A percentile compares a stretch with the other conserved stretches of the same genome.
Evolutionary conservation across 37 sponge, comb jelly and placozoan species (phyloP).

Genomic region (Hormiphora californensis): DNA sequence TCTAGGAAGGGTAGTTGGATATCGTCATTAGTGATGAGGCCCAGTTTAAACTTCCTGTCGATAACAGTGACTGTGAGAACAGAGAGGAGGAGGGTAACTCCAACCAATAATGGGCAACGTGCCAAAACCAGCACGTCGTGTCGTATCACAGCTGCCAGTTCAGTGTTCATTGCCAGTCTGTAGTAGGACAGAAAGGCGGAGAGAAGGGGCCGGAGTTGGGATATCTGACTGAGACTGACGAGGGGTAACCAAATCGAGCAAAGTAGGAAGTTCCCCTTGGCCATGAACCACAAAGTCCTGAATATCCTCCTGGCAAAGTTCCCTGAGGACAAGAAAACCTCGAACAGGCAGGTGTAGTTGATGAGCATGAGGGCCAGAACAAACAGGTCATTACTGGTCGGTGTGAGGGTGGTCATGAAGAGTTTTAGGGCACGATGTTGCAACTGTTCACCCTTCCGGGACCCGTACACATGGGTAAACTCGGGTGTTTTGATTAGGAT

Average conservation of each 20-base stretch:
- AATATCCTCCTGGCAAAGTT: slow-evolving; percentile 26
- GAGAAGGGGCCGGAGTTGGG: slow-evolving; percentile 4
- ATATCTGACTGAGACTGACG: slow-evolving; percentile 34
- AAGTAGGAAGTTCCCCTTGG: slow-evolving; percentile 39
- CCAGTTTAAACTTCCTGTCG: slow-evolving; percentile 17
- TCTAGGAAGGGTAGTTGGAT: slow-evolving; percentile 49
- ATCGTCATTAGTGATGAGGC: slow-evolving; percentile 13
- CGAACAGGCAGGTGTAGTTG: slow-evolving; percentile 52
- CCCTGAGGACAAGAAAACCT: slow-evolving; percentile 23
- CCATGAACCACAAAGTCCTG: slow-evolving; percentile 49
- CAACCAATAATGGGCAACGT: neutral
- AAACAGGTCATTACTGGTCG: slow-evolving; percentile 45
- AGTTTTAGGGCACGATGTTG: slow-evolving; percentile 41
- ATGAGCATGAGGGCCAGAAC: slow-evolving; percentile 49
- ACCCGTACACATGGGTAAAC: slow-evolving; percentile 32
- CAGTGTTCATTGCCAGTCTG: slow-evolving; percentile 42
- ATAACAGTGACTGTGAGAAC: neutral
- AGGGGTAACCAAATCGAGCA: slow-evolving; percentile 45
- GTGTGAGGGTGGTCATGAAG: slow-evolving; percentile 43
- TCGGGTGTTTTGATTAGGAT: slow-evolving; percentile 46
- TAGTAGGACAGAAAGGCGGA: slow-evolving; percentile 11
- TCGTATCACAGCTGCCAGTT: slow-evolving; percentile 21
- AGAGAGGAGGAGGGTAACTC: neutral
- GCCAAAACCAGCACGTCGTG: slow-evolving; percentile 5
- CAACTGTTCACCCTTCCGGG: slow-evolving; percentile 40